phyloP scores from a whole-genome alignment of 1,140 invertebrate species.

The Bombus vancouverensis region DNA sequence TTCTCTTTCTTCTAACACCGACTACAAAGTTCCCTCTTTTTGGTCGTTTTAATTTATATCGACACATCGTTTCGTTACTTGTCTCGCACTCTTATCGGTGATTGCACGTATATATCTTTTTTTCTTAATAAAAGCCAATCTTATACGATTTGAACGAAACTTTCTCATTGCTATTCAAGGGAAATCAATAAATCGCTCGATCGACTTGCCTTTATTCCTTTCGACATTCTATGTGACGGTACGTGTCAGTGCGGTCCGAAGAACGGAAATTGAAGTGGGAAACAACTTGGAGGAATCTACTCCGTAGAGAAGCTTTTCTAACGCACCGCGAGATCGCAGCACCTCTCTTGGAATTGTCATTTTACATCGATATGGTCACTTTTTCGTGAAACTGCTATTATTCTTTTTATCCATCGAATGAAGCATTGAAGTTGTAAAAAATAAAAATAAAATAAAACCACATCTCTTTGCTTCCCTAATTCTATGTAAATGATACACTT shows the following conservation, averaged over 20 bases:
- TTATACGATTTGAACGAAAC: neutral
- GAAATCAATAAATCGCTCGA: neutral
- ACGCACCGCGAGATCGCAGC: conserved; percentile 37
- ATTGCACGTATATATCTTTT: neutral
- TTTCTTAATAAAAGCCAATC: neutral
- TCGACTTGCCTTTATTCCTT: neutral
- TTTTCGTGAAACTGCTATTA: neutral
- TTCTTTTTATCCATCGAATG: neutral
- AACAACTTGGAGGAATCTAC: neutral
- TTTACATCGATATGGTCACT: neutral
- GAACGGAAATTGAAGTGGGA: neutral
- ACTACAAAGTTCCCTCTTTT: neutral
- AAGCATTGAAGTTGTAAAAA: neutral
- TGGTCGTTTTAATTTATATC: neutral
- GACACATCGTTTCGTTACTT: neutral
- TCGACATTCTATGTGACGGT: neutral
- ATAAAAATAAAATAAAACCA: neutral
- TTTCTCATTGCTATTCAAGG: neutral
- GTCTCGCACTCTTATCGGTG: neutral
- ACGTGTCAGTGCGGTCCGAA: neutral
- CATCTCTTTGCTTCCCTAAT: neutral
- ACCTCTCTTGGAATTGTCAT: conserved; percentile 14
- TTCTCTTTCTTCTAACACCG: neutral
- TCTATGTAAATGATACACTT: neutral
- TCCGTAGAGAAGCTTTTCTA: neutral